Evolutionary conservation across 2,113 vertebrate genomes (phyloP), one percentile per base, ranked within the genome.

Genomic region (Campylomormyrus tamandua): DNA sequence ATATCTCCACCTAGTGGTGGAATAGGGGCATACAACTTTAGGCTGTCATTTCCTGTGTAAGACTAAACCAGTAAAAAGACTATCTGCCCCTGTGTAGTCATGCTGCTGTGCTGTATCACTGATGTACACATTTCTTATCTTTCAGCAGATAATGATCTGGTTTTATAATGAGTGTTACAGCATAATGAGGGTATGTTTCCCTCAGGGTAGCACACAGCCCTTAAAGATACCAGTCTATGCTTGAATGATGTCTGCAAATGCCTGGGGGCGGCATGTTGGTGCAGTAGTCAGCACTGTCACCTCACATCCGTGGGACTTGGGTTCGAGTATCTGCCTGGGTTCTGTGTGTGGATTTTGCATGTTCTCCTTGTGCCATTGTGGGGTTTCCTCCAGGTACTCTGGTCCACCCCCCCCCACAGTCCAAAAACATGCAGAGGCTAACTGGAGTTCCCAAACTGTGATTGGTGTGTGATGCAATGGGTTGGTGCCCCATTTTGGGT

Each of bases 1-100:
- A 58, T 56, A 77, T 89, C 52, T 15, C 89, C 89, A 56, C 42
- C 89, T 89, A 89, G 50, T 89, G 89, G 48, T 24, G 17, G 46
- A 50, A 10, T 27, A 13, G 21, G 45, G 4, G 1, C 83, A 48
- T 48, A 86, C 5, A 15, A 27, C 1, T 86, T 50, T 39, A 42
- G 74, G 35, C 35, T 8, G 11, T 39, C 74, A 42, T 35, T 80
- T 6, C 35, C 15, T 5, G 35, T 39, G 74, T 80, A 80, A 80
- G 74, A 42, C 74, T 42, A 42, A 80, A 80, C 74, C 13, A 39
- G 74, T 5, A 80, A 19, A 6, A 80, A 42, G 35, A 80, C 13
- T 80, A 19, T 19, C 31, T 80, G 31, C 35, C 35, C 35, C 35
- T 19, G 31, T 77, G 70, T 19, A 35, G 11, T 42, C 74, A 19